Evolutionary conservation across 2,797 vertebrate genomes (phyloP).

Genomic region (Eulemur rubriventer): DNA sequence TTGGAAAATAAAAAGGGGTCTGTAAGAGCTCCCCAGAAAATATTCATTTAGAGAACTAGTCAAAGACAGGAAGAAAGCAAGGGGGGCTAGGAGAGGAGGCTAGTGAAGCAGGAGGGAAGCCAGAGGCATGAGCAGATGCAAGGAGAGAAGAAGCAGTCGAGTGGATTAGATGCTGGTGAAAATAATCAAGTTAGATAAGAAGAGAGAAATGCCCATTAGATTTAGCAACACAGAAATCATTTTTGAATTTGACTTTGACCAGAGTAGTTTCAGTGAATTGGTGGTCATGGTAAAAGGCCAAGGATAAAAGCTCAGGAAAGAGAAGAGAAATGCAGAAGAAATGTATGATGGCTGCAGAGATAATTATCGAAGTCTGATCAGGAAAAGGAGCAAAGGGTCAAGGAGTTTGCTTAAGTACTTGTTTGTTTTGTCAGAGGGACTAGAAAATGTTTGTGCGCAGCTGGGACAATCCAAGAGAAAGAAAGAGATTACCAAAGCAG

Average conservation of each 20-base stretch:
- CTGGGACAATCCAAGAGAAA: not conserved
- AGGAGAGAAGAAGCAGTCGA: not conserved
- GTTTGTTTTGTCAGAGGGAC: not conserved
- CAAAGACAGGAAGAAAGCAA: not conserved
- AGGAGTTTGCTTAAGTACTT: not conserved
- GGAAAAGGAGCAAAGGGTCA: not conserved
- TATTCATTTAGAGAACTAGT: not conserved
- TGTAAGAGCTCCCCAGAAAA: not conserved
- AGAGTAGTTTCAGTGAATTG: not conserved
- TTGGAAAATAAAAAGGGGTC: not conserved
- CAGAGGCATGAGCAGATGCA: not conserved
- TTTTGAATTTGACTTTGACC: not conserved
- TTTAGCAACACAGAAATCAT: not conserved
- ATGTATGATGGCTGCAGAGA: not conserved
- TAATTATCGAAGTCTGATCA: not conserved
- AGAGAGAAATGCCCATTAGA: not conserved
- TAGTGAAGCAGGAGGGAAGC: not conserved
- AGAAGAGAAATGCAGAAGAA: not conserved
- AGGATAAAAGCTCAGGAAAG: not conserved
- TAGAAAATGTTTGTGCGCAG: not conserved
- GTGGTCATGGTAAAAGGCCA: not conserved
- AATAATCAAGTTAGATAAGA: not conserved
- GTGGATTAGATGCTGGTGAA: not conserved
- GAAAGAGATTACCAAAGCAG: not conserved
- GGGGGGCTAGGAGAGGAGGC: not conserved